phyloP scores from a whole-genome alignment of 1,140 invertebrate genomes.

The Heliconius melpomene region DNA sequence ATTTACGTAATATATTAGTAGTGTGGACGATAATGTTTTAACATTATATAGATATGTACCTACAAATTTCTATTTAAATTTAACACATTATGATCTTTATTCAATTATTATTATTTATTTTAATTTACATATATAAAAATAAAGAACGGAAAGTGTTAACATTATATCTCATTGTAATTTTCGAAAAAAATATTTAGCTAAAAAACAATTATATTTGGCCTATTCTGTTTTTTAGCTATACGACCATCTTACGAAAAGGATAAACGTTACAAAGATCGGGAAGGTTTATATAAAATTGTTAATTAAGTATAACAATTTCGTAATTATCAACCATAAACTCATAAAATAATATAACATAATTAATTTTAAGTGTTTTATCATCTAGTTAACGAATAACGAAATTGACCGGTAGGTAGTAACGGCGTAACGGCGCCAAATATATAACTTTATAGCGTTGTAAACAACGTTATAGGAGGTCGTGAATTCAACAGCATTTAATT shows the following conservation, averaged over 20 bases:
- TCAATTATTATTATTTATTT: too few relatives aligned
- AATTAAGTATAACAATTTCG: background rate
- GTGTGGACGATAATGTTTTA: background rate
- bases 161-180: too few relatives aligned
- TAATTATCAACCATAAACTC: background rate
- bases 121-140: too few relatives aligned
- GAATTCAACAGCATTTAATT: slow-evolving; percentile 9
- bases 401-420: slow-evolving; percentile 2
- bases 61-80: too few relatives aligned
- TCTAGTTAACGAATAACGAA: background rate
- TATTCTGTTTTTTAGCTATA: too few relatives aligned
- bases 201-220: too few relatives aligned
- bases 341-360: background rate
- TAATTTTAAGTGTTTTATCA: background rate
- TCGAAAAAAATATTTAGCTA: too few relatives aligned
- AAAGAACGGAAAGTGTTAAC: too few relatives aligned
- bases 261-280: background rate
- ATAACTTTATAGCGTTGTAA: slow-evolving; percentile 56
- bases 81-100: too few relatives aligned
- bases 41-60: background rate
- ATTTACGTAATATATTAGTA: background rate
- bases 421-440: slow-evolving; percentile 44
- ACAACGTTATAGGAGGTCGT: slow-evolving; percentile 35
- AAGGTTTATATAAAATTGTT: background rate
- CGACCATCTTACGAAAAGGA: too few relatives aligned